Percentiles rank a stretch among this genome's conserved stretches.
Conservation (phyloP, 35 echinoderm and acorn worm species). For the Ophioderma brevispina region DNA sequence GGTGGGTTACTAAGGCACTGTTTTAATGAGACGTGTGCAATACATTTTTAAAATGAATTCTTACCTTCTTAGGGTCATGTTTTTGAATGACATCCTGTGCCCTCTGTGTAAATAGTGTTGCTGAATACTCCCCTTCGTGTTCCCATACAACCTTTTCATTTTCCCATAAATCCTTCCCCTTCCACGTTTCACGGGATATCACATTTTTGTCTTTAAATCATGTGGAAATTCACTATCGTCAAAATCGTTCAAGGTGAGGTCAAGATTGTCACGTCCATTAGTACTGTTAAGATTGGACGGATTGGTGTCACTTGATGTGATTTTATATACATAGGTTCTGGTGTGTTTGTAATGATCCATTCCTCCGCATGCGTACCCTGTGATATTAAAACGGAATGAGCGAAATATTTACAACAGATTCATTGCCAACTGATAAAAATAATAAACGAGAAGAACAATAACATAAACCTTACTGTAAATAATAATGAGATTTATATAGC, state of each 20-base stretch:
- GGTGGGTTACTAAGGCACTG: too few relatives aligned
- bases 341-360: background rate
- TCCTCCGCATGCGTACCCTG: background rate
- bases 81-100: background rate
- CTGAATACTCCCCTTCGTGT: background rate
- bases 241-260: background rate
- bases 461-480: too few relatives aligned
- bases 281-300: background rate
- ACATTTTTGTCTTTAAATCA: too few relatives aligned
- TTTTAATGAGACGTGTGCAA: too few relatives aligned
- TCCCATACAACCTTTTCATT: background rate
- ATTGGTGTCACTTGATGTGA: background rate
- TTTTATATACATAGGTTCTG: background rate
- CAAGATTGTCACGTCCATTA: background rate
- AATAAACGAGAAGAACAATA: too few relatives aligned
- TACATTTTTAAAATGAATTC: too few relatives aligned
- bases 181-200: background rate
- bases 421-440: too few relatives aligned
- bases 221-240: background rate
- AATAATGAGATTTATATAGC: too few relatives aligned
- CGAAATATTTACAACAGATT: too few relatives aligned
- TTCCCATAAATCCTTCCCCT: background rate
- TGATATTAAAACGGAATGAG: too few relatives aligned
- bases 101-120: background rate
- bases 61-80: background rate